These are phyloP conservation scores for Ectropis grisescens DNA, from an alignment of 1,140 invertebrate species.

Conservation along the genomic window DNA sequence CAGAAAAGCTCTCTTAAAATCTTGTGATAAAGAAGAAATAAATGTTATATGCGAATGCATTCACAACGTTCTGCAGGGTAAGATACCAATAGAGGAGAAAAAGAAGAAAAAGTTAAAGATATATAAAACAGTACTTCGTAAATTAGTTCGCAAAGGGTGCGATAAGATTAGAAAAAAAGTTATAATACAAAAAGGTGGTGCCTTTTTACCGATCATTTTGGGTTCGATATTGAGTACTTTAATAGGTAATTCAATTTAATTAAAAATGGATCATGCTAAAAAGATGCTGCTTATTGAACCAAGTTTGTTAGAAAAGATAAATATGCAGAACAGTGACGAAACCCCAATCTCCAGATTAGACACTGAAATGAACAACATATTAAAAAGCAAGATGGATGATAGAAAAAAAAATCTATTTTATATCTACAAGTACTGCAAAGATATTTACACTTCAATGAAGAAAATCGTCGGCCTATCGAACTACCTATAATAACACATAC, in stretches of 20 bases:
- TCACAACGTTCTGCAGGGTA: constrained; percentile 10
- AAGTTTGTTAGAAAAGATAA: constrained; percentile 16
- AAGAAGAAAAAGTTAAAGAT: constrained; percentile 13
- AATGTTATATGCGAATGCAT: constrained; percentile 6
- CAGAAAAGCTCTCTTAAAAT: constrained; percentile 8
- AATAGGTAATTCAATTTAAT: constrained; percentile 6
- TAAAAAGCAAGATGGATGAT: too few relatives aligned
- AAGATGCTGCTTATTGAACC: constrained; percentile 18
- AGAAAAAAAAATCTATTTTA: too few relatives aligned
- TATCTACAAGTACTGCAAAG: too few relatives aligned
- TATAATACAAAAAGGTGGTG: constrained; percentile 9
- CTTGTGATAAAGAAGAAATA: constrained; percentile 4
- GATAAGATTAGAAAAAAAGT: constrained; percentile 7
- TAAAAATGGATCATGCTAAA: constrained; percentile 14
- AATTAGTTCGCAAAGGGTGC: constrained; percentile 7
- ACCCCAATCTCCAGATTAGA: too few relatives aligned
- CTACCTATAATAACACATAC: too few relatives aligned
- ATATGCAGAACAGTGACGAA: constrained; percentile 8
- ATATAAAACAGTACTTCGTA: constrained; percentile 10
- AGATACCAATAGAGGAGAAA: constrained; percentile 11
- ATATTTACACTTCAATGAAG: too few relatives aligned
- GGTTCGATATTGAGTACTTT: constrained; percentile 15
- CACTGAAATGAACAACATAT: too few relatives aligned
- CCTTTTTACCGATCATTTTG: constrained; percentile 18
- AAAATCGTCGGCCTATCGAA: too few relatives aligned